These are phyloP conservation scores for Sinella curviseta DNA, from an alignment of 1,140 invertebrate species.

Conservation along the genomic window DNA sequence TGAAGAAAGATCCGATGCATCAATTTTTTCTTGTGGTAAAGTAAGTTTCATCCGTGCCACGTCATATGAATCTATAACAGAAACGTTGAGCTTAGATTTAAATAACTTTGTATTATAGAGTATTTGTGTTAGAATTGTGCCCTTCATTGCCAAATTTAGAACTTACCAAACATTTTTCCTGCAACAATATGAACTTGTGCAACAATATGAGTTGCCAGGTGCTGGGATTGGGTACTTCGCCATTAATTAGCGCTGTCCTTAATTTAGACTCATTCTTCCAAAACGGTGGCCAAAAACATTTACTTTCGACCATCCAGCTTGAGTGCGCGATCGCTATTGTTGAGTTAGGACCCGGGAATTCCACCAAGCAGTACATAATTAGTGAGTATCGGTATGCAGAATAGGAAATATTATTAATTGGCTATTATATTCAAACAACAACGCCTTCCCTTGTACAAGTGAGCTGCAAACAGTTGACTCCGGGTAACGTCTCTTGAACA, in stretches of 20 bases:
- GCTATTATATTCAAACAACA: neutral
- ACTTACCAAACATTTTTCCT: neutral
- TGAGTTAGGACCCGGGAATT: neutral
- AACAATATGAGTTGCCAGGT: neutral
- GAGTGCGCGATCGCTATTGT: neutral
- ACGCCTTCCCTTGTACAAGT: neutral
- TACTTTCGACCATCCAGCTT: neutral
- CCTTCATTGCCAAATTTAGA: neutral
- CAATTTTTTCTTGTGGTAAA: neutral
- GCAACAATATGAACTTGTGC: neutral
- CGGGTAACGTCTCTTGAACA: neutral
- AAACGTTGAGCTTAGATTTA: neutral
- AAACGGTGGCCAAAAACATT: neutral
- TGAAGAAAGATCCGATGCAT: neutral
- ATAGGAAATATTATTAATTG: neutral
- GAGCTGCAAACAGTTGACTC: neutral
- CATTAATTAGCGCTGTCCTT: neutral
- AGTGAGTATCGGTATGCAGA: neutral
- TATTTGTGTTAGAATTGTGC: neutral
- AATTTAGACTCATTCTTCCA: neutral
- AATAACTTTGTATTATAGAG: neutral
- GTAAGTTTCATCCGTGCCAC: neutral
- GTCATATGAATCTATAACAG: neutral
- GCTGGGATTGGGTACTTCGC: neutral
- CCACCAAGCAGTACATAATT: neutral